Evolutionary conservation across 2,797 vertebrate genomes (phyloP).

Genomic region (Acanthopagrus latus): DNA sequence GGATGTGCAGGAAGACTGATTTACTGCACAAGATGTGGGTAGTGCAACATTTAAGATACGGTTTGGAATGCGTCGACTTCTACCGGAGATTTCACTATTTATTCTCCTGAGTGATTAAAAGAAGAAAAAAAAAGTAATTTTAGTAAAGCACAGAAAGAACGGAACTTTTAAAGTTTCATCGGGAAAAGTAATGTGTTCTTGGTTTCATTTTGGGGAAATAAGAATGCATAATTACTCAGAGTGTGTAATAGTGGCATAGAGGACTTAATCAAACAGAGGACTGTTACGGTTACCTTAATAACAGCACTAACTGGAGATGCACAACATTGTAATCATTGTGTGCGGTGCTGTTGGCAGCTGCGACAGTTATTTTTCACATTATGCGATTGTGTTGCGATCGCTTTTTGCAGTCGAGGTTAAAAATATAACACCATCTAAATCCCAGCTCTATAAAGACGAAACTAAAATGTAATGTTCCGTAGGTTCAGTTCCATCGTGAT

Average conservation of each 20-base stretch:
- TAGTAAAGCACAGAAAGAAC: not conserved
- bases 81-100: not conserved
- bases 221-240: not conserved
- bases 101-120: conserved; percentile 28
- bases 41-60: conserved; percentile 13
- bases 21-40: conserved; percentile 14
- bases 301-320: not conserved
- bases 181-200: not conserved
- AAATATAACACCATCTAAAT: not conserved
- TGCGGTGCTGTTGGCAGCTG: too few relatives aligned
- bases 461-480: not conserved
- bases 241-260: not conserved
- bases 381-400: not conserved
- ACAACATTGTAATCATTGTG: not conserved
- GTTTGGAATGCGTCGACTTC: not conserved
- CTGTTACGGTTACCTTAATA: not conserved
- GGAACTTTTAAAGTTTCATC: not conserved
- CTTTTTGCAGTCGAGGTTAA: not conserved
- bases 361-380: too few relatives aligned
- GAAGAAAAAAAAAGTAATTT: not conserved
- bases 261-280: not conserved
- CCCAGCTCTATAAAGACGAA: not conserved
- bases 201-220: not conserved
- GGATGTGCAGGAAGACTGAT: conserved; percentile 16
- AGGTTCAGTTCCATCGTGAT: not conserved